Base-by-base conservation (phyloP, 1,140 invertebrate species). In the Drosophila malerkotliana region DNA sequence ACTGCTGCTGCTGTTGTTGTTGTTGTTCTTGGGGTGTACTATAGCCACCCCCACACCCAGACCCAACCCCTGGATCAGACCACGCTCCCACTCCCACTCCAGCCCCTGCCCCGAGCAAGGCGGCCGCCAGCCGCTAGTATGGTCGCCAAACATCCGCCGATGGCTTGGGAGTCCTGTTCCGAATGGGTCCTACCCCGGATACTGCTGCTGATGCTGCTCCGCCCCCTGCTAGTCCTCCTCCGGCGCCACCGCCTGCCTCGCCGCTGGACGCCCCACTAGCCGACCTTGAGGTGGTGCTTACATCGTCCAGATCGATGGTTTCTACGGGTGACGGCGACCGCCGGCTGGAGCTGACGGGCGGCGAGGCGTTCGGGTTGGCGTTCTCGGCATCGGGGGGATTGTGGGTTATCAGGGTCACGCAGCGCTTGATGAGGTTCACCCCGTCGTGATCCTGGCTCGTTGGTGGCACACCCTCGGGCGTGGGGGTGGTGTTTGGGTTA, bases 121-220 rank as follows among this genome's bases (percentile, higher is more conserved):
- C 83, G 79, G 83, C 83, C 63, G 81, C 84, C 84, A 91, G 90
- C 80, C 90, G 90, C 89, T 92, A 92, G 83, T 92, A 92, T 44
- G 91, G 91, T 44, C 91, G 89, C 91, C 91, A 92, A 10, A 92
- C 91, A 68, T 92, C 91, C 24, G 79, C 75, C 10, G 83, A 76
- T 37, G 90, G 80, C 44, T 92, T 92, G 3, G 91, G 91, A 6
- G 91, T 92, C 34, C 90, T 77, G 21, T 77, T 85, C 52, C 91
- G 77, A 14, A 92, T 92, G 0, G 91, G 85, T 3, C 91, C 91
- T 12, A 71, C 77, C 3, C 63, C 62, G 8, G 71, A 58, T 26
- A 28, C 26, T 28, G 55, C 61, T 1, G n/a, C 41, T 0, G 59
- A 47, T 32, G 55, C 61, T 1, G n/a, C 41, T 0, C 63, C 63